These are phyloP conservation scores for Eunapius fragilis DNA, from an alignment of 37 sponge, comb jelly and placozoan genomes.

Conservation along the genomic window DNA sequence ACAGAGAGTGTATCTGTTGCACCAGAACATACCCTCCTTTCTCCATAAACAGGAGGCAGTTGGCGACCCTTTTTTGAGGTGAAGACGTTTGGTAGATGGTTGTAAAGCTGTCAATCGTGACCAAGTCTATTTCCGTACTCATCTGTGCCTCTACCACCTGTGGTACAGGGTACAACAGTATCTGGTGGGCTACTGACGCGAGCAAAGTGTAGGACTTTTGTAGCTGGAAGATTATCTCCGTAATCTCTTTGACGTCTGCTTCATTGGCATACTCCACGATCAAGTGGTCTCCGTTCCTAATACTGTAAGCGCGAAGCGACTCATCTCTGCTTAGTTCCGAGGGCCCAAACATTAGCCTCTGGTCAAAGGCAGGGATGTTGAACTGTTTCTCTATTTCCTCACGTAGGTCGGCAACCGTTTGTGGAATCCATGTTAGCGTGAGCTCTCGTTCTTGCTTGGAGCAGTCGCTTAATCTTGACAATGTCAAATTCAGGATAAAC, in stretches of 20 bases:
- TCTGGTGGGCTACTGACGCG: not conserved
- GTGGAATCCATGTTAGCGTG: not conserved
- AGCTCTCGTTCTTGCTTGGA: not conserved
- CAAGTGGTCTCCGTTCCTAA: constrained; percentile 22
- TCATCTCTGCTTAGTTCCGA: not conserved
- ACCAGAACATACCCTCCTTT: not conserved
- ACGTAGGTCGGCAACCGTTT: constrained; percentile 17
- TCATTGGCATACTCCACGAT: constrained; percentile 9
- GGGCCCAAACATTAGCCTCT: constrained; percentile 2
- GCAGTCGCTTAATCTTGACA: not conserved
- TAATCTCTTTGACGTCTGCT: constrained; percentile 14
- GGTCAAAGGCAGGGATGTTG: constrained; percentile 23
- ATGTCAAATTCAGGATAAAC: not conserved
- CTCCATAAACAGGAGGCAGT: constrained; percentile 34
- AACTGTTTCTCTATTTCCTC: constrained; percentile 17
- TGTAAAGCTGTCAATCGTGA: constrained; percentile 1
- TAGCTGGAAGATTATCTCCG: not conserved
- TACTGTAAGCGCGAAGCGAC: not conserved
- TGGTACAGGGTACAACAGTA: not conserved
- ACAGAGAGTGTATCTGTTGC: constrained; percentile 11
- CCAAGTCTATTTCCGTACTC: not conserved
- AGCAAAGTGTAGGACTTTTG: not conserved
- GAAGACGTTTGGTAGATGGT: not conserved
- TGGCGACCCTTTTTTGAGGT: not conserved
- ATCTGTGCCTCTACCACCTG: not conserved